These are phyloP conservation scores for Acleris sparsana DNA, from an alignment of 2,888 invertebrate genomes.

Conservation along the genomic window DNA sequence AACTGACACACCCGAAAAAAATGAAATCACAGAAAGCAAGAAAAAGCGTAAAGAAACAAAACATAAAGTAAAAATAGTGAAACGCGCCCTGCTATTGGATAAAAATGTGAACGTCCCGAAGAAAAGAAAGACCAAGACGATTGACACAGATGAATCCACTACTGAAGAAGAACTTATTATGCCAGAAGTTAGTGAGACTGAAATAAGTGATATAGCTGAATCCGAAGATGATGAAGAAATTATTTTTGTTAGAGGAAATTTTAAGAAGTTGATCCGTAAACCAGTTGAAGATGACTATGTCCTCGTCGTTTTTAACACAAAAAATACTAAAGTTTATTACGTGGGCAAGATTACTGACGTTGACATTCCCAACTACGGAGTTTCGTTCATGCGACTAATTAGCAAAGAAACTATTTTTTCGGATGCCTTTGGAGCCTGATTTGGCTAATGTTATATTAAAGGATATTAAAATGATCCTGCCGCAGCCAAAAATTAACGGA, in stretches of 20 bases:
- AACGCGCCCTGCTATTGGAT: background rate
- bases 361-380: slow-evolving; percentile 8
- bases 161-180: slow-evolving; percentile 21
- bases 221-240: slow-evolving; percentile 24
- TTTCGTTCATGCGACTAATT: slow-evolving; percentile 13
- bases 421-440: slow-evolving; percentile 16
- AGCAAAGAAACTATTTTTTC: slow-evolving; percentile 9
- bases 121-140: too few relatives aligned
- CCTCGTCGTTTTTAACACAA: slow-evolving; percentile 22
- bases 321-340: slow-evolving; percentile 21
- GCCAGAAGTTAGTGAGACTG: slow-evolving; percentile 22
- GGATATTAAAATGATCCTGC: slow-evolving; percentile 21
- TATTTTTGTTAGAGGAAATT: slow-evolving; percentile 17
- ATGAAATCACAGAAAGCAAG: slow-evolving; percentile 1
- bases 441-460: slow-evolving; percentile 12
- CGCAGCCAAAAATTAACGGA: slow-evolving; percentile 23
- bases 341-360: slow-evolving; percentile 17
- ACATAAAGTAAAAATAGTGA: background rate
- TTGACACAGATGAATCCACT: too few relatives aligned
- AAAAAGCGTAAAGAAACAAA: slow-evolving; percentile 2
- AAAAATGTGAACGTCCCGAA: too few relatives aligned
- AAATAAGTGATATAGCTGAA: slow-evolving; percentile 25
- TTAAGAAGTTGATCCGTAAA: slow-evolving; percentile 17
- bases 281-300: slow-evolving; percentile 24
- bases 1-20: slow-evolving; percentile 7